Percentiles rank a stretch among this genome's conserved stretches.
phyloP scores from a whole-genome alignment of 37 sponge, comb jelly and placozoan species.

The Amphimedon queenslandica region DNA sequence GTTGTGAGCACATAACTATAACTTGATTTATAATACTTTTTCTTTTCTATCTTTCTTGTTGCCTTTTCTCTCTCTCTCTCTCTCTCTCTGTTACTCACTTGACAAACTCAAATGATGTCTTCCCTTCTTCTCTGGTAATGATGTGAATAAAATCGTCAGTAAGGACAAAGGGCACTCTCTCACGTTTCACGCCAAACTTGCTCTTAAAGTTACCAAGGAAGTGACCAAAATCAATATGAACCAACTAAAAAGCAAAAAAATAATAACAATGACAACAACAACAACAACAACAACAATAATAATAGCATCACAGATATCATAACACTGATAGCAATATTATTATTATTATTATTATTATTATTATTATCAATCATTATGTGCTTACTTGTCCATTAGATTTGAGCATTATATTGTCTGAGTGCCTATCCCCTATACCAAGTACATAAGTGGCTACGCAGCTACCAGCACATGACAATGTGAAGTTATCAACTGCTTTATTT shows the following conservation, averaged over 20 bases:
- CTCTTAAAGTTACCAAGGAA: conserved; percentile 99
- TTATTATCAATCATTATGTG: background rate
- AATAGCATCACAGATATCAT: background rate
- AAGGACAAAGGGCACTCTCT: conserved; percentile 95
- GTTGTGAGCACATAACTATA: background rate
- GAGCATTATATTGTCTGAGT: conserved; percentile 98
- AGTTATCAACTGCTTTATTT: conserved; percentile 86
- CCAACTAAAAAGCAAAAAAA: conserved; percentile 54
- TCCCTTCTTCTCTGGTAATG: conserved; percentile 76
- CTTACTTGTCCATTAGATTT: conserved; percentile 84
- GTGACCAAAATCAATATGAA: conserved; percentile 99
- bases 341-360: background rate
- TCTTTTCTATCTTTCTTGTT: background rate
- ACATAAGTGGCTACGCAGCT: conserved; percentile 98
- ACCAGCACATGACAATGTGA: conserved; percentile 92
- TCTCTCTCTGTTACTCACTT: conserved; percentile 25
- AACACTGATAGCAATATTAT: background rate
- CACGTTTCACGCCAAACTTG: conserved; percentile 93
- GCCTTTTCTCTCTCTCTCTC: background rate
- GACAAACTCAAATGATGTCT: conserved; percentile 33
- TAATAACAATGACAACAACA: background rate
- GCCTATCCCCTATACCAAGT: conserved; percentile 96
- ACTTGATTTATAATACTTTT: background rate
- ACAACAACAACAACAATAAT: background rate
- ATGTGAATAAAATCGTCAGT: conserved; percentile 93